Conservation (phyloP, 1,140 invertebrate genomes). For the Drosophila athabasca region DNA sequence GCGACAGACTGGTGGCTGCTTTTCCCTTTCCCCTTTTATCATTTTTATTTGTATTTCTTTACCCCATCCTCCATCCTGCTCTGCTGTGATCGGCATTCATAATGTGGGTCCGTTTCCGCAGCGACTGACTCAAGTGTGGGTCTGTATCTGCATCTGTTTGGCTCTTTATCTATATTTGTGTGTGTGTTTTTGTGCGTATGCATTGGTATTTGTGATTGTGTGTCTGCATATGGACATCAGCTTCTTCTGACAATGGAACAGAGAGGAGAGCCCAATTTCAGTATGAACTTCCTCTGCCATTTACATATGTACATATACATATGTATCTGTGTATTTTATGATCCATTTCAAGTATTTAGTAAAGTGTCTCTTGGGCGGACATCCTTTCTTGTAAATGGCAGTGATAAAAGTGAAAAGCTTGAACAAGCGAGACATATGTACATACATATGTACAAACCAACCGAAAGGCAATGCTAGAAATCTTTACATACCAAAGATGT, state of each 20-base stretch:
- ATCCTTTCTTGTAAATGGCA: too few relatives aligned
- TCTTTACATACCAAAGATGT: too few relatives aligned
- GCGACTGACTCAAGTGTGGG: conserved; percentile 34
- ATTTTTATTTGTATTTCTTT: conserved; percentile 4
- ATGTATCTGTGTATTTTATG: too few relatives aligned
- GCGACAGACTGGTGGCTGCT: conserved; percentile 2
- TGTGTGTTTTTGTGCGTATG: conserved; percentile 4
- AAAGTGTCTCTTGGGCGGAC: too few relatives aligned
- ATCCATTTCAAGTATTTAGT: too few relatives aligned
- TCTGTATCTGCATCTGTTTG: neutral
- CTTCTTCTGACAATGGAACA: conserved; percentile 14
- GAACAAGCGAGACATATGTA: too few relatives aligned
- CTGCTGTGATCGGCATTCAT: conserved; percentile 49
- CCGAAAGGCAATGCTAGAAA: too few relatives aligned
- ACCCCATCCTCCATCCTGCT: conserved; percentile 30
- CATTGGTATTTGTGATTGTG: neutral
- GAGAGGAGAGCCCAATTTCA: neutral
- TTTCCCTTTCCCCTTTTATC: conserved; percentile 49
- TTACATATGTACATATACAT: too few relatives aligned
- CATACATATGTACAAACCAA: too few relatives aligned
- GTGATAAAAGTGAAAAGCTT: too few relatives aligned
- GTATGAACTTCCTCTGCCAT: neutral
- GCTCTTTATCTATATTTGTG: neutral
- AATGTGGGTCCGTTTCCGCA: conserved; percentile 45
- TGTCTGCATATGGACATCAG: conserved; percentile 28